Base-by-base conservation (phyloP, 2,113 vertebrate genomes). In the Charina bottae region DNA sequence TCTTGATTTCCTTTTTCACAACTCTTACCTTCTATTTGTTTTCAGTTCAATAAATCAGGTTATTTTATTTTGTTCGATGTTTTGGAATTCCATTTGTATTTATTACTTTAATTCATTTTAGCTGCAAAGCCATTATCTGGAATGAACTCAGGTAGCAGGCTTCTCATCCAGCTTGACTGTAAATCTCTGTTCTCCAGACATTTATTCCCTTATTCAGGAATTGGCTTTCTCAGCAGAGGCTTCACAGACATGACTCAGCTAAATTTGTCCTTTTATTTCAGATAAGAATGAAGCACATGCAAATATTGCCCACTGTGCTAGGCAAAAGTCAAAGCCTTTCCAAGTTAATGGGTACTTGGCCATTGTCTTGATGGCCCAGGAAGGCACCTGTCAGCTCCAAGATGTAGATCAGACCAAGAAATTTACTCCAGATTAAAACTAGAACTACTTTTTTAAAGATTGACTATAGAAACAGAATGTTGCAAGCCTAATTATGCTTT, bases 31-130 rank as follows among this genome's bases (percentile, higher is more conserved):
- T 88, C 56, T 11, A 2, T 78, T 72, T 46, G 11, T 68, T 72
- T 19, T 15, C 26, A 26, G 19, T 24, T 17, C n/a, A 54, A 49
- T 55, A 42, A 33, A 4, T 37, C 55, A 49, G 8, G 6, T 46
- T 19, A 12, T 59, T 3, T 49, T 83, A 12, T 59, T 3, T 49
- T 83, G 53, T 83, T 91, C 85, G 19, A 11, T 6, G 0, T 0
- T 84, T 93, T 90, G 68, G 85, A 89, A 62, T 13, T 49, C 19
- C 72, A 78, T 78, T 78, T 21, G 17, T 42, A 78, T 78, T 78
- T 21, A 15, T 78, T 49, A 49, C 5, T 78, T 78, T 42, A 21
- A 78, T 85, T 93, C 86, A 90, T 78, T 91, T 89, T 53, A 54
- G 42, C 42, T 54, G 46, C 60, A 68, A 9, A 42, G 33, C 72